phyloP scores from a whole-genome alignment of 2,888 invertebrate genomes.

The Nemotelus pantherinus region DNA sequence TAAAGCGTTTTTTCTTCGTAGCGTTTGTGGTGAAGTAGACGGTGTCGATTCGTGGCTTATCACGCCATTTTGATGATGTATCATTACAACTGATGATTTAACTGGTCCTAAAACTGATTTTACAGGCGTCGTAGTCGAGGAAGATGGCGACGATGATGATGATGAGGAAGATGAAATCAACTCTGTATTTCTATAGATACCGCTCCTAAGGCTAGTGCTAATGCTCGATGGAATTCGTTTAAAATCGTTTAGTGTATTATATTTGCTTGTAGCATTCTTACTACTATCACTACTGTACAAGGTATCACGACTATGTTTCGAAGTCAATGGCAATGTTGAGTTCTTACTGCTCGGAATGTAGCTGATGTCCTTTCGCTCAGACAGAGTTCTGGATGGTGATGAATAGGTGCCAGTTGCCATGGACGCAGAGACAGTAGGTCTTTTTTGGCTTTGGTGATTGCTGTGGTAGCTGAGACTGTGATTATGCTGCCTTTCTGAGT shows the following conservation, averaged over 20 bases:
- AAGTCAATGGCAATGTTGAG: conserved; percentile 50
- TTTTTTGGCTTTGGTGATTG: conserved; percentile 50
- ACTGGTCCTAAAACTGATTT: neutral
- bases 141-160: conserved; percentile 38
- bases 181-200: conserved; percentile 39
- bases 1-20: conserved; percentile 36
- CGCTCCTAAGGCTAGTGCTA: conserved; percentile 49
- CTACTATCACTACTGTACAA: conserved; percentile 46
- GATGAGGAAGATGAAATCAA: conserved; percentile 38
- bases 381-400: conserved; percentile 45
- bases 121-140: conserved; percentile 30
- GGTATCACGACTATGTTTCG: conserved; percentile 50
- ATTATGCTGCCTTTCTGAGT: conserved; percentile 49
- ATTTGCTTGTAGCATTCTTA: conserved; percentile 46
- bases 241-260: conserved; percentile 50
- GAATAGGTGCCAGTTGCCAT: conserved; percentile 43
- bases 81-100: conserved; percentile 29
- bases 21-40: conserved; percentile 47
- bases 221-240: conserved; percentile 46
- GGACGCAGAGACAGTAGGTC: conserved; percentile 52
- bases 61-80: conserved; percentile 29
- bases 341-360: conserved; percentile 15
- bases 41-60: conserved; percentile 47
- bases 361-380: conserved; percentile 34
- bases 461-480: conserved; percentile 38